Base-by-base conservation (phyloP, 2,113 vertebrate species). In the Petrocephalus microphthalmus region DNA sequence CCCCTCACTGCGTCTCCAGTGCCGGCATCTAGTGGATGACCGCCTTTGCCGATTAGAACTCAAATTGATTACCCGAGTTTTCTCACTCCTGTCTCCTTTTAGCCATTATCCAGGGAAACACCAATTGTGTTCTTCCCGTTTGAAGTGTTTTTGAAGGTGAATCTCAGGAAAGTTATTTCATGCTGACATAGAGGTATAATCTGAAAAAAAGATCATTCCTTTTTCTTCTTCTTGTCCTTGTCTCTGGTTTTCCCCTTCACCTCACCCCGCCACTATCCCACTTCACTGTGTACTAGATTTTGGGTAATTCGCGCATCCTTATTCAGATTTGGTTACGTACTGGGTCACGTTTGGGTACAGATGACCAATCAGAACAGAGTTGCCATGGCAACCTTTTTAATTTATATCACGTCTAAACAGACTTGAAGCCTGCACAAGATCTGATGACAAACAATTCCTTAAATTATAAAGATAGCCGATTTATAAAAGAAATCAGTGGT, bases 301-400 rank as follows among this genome's bases (percentile, higher is more conserved):
- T 92, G 88, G 92, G 96, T 96, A 96, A 96, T 96, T 96, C 96
- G 95, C 96, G 96, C 97, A 95, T 96, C 96, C 95, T 96, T 95
- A 95, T 97, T 96, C 96, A 97, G 96, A 98, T 98, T 97, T 96
- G 94, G 94, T 94, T 97, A 96, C 96, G 97, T 94, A 88, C 93
- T 8, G 81, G 17, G 89, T 94, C 93, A 95, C 97, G 96, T 96
- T 95, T 93, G 88, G 88, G 88, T 87, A 64, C 88, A 52, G 0
- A 52, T 87, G 92, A 94, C 97, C 98, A 98, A 99, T 99, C 96
- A 94, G 33, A 52, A 89, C 1, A 33, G 91, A 89, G 97, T 97
- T 92, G 92, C 96, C 94, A 97, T 97, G 95, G 96, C 94, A 97
- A 98, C 97, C 93, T 92, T 92, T 95, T 91, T 96, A 97, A 97